Evolutionary conservation across 2,113 vertebrate genomes (phyloP).

Genomic region (Oryzias javanicus): DNA sequence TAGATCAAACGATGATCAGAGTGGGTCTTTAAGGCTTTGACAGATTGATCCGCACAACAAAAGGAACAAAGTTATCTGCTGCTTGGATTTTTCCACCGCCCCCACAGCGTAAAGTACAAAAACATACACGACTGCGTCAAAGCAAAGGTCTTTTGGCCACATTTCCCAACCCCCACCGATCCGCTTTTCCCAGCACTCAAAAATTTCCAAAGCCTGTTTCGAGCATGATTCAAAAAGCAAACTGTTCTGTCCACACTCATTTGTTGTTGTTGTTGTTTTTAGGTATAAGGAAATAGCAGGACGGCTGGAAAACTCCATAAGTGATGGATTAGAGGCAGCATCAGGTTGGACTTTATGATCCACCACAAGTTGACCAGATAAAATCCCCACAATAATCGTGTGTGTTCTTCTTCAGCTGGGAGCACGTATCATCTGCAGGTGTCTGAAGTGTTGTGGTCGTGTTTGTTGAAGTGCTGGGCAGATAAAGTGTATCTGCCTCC

Average conservation of each 20-base stretch:
- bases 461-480: constrained; percentile 87
- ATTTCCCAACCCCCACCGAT: constrained; percentile 44
- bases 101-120: constrained; percentile 29
- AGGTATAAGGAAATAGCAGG: constrained; percentile 95
- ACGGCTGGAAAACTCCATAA: constrained; percentile 85
- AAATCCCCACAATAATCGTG: background rate
- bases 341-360: constrained; percentile 75
- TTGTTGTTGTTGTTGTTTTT: constrained; percentile 10
- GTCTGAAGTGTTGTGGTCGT: constrained; percentile 84
- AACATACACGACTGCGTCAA: constrained; percentile 14
- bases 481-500: constrained; percentile 85
- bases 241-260: constrained; percentile 17
- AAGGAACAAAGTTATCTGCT: constrained; percentile 20
- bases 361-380: background rate
- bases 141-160: constrained; percentile 14
- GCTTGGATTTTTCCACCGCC: constrained; percentile 25
- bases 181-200: constrained; percentile 10
- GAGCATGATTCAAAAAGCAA: constrained; percentile 7
- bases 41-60: constrained; percentile 19
- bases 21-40: constrained; percentile 12
- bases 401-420: constrained; percentile 71
- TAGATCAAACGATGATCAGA: no score
- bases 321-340: constrained; percentile 81
- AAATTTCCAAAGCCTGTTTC: constrained; percentile 7
- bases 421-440: constrained; percentile 84